These are phyloP conservation scores for Platycheirus albimanus DNA, from an alignment of 2,888 invertebrate genomes.

Conservation along the genomic window DNA sequence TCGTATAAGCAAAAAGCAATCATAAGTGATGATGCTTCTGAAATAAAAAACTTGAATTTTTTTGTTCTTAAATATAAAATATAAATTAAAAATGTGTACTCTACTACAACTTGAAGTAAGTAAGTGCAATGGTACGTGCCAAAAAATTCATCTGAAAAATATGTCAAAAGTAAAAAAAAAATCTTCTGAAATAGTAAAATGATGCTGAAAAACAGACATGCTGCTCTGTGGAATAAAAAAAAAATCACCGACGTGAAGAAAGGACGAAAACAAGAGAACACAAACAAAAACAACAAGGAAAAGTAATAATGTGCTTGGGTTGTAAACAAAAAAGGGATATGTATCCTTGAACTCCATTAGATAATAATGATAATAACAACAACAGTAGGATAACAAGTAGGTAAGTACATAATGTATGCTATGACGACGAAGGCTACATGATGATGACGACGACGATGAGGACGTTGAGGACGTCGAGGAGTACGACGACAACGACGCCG, in stretches of 20 bases:
- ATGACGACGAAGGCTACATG: slow-evolving; percentile 30
- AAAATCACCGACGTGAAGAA: slow-evolving; percentile 4
- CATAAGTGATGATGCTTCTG: slow-evolving; percentile 8
- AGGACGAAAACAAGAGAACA: neutral
- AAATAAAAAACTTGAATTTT: slow-evolving; percentile 9
- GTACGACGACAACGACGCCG: slow-evolving; percentile 14
- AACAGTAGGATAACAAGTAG: slow-evolving; percentile 39
- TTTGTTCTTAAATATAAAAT: slow-evolving; percentile 1
- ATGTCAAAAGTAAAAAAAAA: neutral
- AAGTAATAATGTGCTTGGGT: slow-evolving; percentile 49
- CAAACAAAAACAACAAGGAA: slow-evolving; percentile 25
- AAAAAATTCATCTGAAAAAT: slow-evolving; percentile 37
- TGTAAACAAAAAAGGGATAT: slow-evolving; percentile 47
- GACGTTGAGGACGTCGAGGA: no score
- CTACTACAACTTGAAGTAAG: slow-evolving; percentile 10
- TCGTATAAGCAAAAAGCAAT: neutral
- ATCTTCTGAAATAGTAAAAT: slow-evolving; percentile 9
- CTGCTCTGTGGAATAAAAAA: no score
- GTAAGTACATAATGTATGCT: slow-evolving; percentile 26
- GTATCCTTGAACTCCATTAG: slow-evolving; percentile 68
- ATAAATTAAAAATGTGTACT: slow-evolving; percentile 37
- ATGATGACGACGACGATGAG: slow-evolving; percentile 43
- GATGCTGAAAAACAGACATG: slow-evolving; percentile 8
- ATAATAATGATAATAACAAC: slow-evolving; percentile 55
- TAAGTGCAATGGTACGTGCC: slow-evolving; percentile 39